These are phyloP conservation scores for Heliconius ismenius DNA, from an alignment of 2,888 invertebrate genomes.

Conservation along the genomic window DNA sequence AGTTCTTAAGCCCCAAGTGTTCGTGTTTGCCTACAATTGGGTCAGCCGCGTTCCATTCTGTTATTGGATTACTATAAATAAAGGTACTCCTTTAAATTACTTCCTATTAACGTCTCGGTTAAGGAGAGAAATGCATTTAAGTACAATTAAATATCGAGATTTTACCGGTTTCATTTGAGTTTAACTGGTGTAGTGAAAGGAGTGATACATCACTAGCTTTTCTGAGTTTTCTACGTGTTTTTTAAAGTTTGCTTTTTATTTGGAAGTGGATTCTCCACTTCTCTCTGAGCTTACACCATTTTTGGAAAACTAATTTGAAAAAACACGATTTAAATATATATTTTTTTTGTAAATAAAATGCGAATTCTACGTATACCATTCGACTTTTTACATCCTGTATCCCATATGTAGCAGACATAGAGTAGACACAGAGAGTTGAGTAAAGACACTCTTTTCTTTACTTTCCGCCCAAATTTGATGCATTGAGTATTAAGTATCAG, in stretches of 20 bases:
- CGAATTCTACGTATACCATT: too few species aligned
- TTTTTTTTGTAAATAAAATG: too few species aligned
- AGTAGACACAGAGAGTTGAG: not conserved
- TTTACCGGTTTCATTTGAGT: not conserved
- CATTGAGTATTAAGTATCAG: not conserved
- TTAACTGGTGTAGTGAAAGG: not conserved
- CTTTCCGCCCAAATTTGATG: not conserved
- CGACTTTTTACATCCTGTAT: too few species aligned
- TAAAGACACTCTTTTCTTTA: not conserved
- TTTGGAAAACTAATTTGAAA: not conserved
- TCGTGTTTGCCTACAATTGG: constrained; percentile 29
- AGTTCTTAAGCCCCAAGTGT: constrained; percentile 4
- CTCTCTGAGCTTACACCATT: too few species aligned
- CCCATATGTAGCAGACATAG: not conserved
- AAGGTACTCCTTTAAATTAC: constrained; percentile 37
- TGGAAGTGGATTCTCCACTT: too few species aligned
- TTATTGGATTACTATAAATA: constrained; percentile 43
- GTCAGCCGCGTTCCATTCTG: constrained; percentile 32
- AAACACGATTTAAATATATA: too few species aligned
- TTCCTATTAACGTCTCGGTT: constrained; percentile 29
- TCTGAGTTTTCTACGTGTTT: not conserved
- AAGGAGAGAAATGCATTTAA: constrained; percentile 14
- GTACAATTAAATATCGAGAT: constrained; percentile 15
- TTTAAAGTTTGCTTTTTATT: not conserved
- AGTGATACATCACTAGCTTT: not conserved